Percentiles rank a stretch among this genome's conserved stretches.
Conservation (phyloP, 1,140 invertebrate species). For the Pteromalus puparum region DNA sequence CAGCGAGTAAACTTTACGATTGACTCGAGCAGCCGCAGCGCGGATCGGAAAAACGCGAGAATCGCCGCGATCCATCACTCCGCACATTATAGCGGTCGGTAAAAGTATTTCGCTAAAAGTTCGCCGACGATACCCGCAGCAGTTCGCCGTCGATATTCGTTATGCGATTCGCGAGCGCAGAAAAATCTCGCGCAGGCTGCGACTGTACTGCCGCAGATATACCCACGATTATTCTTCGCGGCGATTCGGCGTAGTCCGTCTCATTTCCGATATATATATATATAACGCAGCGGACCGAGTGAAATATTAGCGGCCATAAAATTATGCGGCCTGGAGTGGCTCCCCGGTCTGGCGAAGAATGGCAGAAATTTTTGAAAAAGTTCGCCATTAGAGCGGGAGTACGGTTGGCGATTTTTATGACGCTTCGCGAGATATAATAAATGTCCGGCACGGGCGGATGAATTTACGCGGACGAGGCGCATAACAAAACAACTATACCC, state of each 20-base stretch:
- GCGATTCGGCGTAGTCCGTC: background rate
- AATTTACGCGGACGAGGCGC: background rate
- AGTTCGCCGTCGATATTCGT: background rate
- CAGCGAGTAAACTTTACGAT: too few relatives aligned
- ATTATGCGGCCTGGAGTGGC: conserved; percentile 14
- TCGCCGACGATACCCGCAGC: background rate
- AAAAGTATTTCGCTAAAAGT: too few relatives aligned
- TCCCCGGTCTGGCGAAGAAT: background rate
- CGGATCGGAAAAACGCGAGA: too few relatives aligned
- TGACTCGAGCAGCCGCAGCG: too few relatives aligned
- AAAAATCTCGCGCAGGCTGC: background rate
- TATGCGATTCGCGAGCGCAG: background rate
- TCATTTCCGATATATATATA: conserved; percentile 11
- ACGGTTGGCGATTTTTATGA: background rate
- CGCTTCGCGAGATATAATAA: conserved; percentile 4
- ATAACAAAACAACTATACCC: conserved; percentile 20
- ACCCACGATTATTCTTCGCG: background rate
- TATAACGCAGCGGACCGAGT: background rate
- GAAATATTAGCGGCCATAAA: conserved; percentile 22
- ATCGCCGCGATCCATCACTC: too few relatives aligned
- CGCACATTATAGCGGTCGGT: too few relatives aligned
- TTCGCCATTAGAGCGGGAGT: background rate
- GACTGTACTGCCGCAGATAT: too few relatives aligned
- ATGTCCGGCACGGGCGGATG: background rate
- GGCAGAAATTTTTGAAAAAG: background rate